Evolutionary conservation across 2,888 invertebrate genomes (phyloP), one percentile per base, ranked within the genome.

Genomic region (Bembecia ichneumoniformis): DNA sequence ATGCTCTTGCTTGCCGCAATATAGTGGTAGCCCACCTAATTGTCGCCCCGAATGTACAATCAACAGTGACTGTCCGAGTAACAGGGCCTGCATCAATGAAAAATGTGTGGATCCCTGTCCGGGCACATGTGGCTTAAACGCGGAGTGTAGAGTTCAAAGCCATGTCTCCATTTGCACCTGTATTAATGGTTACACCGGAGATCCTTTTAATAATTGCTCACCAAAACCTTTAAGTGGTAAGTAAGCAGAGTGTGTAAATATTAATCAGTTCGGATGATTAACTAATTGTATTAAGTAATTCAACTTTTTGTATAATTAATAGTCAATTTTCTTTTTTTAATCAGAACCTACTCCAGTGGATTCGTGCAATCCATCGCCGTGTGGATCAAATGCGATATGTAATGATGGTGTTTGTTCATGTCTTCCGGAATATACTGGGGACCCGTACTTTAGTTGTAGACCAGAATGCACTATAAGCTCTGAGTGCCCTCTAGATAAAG

Each of bases 141-240:
- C 94, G 1, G 82, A 90, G 54, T 95, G 95, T 63, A 88, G 87
- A 66, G 93, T 94, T 10, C 90, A 93, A 58, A 92, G 91, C 63
- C 95, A 95, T 66, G 88, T 92, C n/a, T 93, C 94, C 3, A 91
- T 91, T 58, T 95, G 95, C 68, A 90, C 90, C 36, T 95, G 95
- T 68, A 82, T 89, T 3, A 81, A 89, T 16, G 92, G 92, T 47
- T 94, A 90, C 60, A 90, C 88, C 3, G 95, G 95, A 16, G 93
- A 95, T 84, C 94, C 95, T 15, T 94, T 94, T 68, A 90, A 86
- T 53, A 90, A 88, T 58, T 94, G 94, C 66, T 77, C 83, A 28
- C 74, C 83, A 7, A 89, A 90, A 74, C 90, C 89, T 49, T 79
- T 82, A 51, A 72, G 72, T 77, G 82, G 90, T 88, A 89, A 87